phyloP scores from a whole-genome alignment of 1,140 invertebrate genomes.

The Limonius californicus region DNA sequence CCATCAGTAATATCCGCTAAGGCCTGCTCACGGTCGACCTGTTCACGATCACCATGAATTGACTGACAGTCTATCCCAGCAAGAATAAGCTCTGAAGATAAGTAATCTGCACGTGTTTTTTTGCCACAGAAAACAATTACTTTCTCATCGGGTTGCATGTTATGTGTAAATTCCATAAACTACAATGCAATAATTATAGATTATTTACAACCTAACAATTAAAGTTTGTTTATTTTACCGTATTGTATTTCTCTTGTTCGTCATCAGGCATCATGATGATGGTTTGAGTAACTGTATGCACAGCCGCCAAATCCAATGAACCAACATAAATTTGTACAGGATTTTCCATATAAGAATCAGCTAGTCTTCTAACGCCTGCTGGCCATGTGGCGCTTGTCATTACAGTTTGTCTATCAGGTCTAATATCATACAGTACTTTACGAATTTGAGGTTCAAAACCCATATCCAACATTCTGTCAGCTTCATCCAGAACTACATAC shows the following conservation, averaged over 20 bases:
- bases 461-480: conserved; percentile 95
- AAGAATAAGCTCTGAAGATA: conserved; percentile 74
- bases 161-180: conserved; percentile 39
- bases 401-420: conserved; percentile 42
- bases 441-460: conserved; percentile 79
- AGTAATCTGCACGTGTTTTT: conserved; percentile 73
- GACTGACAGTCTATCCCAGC: conserved; percentile 65
- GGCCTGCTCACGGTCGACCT: conserved; percentile 80
- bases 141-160: conserved; percentile 48
- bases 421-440: conserved; percentile 58
- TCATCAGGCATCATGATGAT: conserved; percentile 61
- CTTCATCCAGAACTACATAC: conserved; percentile 91
- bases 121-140: conserved; percentile 85
- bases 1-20: conserved; percentile 77
- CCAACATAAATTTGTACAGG: conserved; percentile 88
- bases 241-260: conserved; percentile 66
- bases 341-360: conserved; percentile 79
- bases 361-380: conserved; percentile 71
- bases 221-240: too few relatives aligned
- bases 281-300: conserved; percentile 75
- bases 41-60: conserved; percentile 88
- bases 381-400: conserved; percentile 84
- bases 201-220: neutral
- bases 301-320: conserved; percentile 78
- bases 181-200: conserved; percentile 23